Percentiles rank a stretch among this genome's conserved stretches.
phyloP scores from a whole-genome alignment of 2,113 vertebrate genomes.

The Leptobrachium ailaonicum region DNA sequence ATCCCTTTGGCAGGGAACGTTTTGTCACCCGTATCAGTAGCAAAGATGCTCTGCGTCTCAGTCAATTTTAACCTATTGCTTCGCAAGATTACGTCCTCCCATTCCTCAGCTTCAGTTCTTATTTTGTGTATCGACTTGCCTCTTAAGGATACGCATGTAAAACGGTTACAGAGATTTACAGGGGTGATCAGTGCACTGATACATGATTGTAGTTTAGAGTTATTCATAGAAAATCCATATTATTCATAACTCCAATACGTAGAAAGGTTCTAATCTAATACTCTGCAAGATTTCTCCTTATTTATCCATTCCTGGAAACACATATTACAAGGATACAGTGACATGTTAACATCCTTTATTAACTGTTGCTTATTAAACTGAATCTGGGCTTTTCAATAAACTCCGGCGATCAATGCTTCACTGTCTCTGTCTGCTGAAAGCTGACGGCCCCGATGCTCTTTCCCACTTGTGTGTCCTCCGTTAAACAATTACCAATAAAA shows the following conservation, averaged over 20 bases:
- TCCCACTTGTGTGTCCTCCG: not conserved
- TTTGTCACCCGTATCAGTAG: too few species aligned
- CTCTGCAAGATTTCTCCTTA: not conserved
- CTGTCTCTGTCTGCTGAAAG: not conserved
- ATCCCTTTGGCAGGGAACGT: too few species aligned
- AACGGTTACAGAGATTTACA: conserved; percentile 20
- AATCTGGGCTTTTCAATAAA: conserved; percentile 50
- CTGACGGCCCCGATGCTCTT: not conserved
- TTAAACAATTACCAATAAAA: conserved; percentile 1
- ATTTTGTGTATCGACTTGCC: too few species aligned
- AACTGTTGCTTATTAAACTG: conserved; percentile 51
- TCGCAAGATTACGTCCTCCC: too few species aligned
- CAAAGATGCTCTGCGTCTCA: too few species aligned
- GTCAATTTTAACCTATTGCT: too few species aligned
- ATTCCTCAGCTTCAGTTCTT: too few species aligned
- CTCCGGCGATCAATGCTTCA: conserved; percentile 45
- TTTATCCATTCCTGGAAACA: conserved; percentile 36
- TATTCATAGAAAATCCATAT: conserved; percentile 18
- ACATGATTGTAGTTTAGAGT: conserved; percentile 20
- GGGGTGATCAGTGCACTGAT: conserved; percentile 3
- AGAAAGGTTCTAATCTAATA: conserved; percentile 5
- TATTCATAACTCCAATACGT: conserved; percentile 21
- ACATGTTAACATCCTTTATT: conserved; percentile 45
- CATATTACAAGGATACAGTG: conserved; percentile 42
- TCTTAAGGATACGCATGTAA: conserved; percentile 35